phyloP scores from a whole-genome alignment of 2,888 invertebrate species.

The Allacma fusca region DNA sequence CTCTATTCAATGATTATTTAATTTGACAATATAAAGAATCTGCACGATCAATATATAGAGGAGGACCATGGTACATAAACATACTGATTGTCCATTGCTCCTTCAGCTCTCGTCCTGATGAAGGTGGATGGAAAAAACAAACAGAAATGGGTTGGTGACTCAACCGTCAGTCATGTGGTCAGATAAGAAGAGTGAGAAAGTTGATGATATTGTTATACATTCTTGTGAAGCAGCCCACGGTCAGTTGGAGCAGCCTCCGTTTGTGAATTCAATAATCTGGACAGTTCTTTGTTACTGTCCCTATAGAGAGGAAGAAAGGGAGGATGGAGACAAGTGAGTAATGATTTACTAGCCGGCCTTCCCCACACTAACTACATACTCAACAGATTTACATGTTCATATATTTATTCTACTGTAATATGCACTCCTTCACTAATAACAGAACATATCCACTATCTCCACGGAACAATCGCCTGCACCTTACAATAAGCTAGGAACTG shows the following conservation, averaged over 20 bases:
- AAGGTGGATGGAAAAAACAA: slow-evolving; percentile 37
- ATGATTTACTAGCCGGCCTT: too few species aligned
- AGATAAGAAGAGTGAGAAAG: slow-evolving; percentile 47
- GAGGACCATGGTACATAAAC: slow-evolving; percentile 20
- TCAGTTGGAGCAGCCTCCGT: slow-evolving; percentile 18
- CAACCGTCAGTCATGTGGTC: slow-evolving; percentile 46
- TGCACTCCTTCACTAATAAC: too few species aligned
- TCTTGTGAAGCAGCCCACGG: slow-evolving; percentile 28
- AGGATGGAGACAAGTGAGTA: too few species aligned
- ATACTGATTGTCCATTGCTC: slow-evolving; percentile 30
- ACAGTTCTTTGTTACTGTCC: too few species aligned
- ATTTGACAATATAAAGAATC: slow-evolving; percentile 27
- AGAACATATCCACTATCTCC: too few species aligned
- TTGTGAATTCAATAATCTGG: too few species aligned
- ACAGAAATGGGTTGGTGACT: slow-evolving; percentile 45
- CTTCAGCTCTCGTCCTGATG: not conserved
- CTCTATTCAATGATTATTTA: slow-evolving; percentile 38
- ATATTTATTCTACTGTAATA: too few species aligned
- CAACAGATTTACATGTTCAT: too few species aligned
- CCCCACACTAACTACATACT: too few species aligned
- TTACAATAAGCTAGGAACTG: too few species aligned
- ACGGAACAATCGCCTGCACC: too few species aligned
- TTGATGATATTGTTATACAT: slow-evolving; percentile 43
- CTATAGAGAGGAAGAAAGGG: too few species aligned
- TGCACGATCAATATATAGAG: slow-evolving; percentile 31